Conservation (phyloP, 1,140 invertebrate species). For the Potamilus streckersoni region DNA sequence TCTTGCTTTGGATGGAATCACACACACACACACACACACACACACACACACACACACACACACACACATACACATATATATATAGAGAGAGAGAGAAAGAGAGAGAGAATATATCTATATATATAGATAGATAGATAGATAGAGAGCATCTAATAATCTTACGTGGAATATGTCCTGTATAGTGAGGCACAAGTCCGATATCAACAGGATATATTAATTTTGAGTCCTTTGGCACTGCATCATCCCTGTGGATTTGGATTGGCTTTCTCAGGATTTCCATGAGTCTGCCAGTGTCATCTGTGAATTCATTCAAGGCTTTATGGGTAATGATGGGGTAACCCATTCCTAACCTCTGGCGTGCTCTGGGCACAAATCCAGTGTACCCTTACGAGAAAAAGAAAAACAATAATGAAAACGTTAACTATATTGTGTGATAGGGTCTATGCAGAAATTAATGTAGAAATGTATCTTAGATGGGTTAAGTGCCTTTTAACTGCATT, state of each 20-base stretch:
- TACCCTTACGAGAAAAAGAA: conserved; percentile 36
- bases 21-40: too few relatives aligned
- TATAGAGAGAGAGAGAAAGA: too few relatives aligned
- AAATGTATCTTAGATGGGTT: too few relatives aligned
- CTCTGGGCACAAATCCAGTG: conserved; percentile 52
- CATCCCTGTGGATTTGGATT: conserved; percentile 19
- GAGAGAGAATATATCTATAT: too few relatives aligned
- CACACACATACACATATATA: too few relatives aligned
- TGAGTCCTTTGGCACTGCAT: conserved; percentile 20
- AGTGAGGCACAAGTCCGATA: conserved; percentile 54
- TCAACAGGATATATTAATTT: conserved; percentile 51
- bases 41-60: too few relatives aligned
- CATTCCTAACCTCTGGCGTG: conserved; percentile 45
- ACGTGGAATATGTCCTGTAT: conserved; percentile 61
- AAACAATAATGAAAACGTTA: neutral
- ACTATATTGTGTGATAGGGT: too few relatives aligned
- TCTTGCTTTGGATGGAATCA: too few relatives aligned
- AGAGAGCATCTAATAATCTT: neutral
- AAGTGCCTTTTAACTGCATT: too few relatives aligned
- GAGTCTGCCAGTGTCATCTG: conserved; percentile 34
- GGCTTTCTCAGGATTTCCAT: conserved; percentile 18
- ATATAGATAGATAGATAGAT: too few relatives aligned
- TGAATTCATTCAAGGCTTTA: conserved; percentile 53
- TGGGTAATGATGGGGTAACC: conserved; percentile 55
- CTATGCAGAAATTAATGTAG: too few relatives aligned